Base-by-base conservation (phyloP, 1,140 invertebrate genomes). In the Cherax destructor region DNA sequence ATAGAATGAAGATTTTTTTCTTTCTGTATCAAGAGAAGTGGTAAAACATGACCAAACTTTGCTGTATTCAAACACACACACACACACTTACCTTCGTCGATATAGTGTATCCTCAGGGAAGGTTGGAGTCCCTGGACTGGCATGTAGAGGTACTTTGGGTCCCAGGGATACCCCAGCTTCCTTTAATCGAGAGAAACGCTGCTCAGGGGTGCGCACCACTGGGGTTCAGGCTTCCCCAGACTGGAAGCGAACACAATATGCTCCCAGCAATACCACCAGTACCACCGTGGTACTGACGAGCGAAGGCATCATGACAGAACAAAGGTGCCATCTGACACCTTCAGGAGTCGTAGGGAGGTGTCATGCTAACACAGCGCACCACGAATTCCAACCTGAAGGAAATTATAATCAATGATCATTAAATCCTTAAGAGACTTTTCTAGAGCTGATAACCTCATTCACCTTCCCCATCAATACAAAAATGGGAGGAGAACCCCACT, bases 141-240 rank as follows among this genome's bases (percentile, higher is more conserved):
- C 61, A 76, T 18, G 30, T 83, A 61, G 52, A 83, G 49, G 80
- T 90, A 90, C 49, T 83, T 65, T 4, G 88, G 88, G 24, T 9
- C 52, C 88, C 88, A 90, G 10, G 88, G 88, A 69, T 83, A 90
- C 18, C 88, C 88, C 18, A 90, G 80, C 16, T 83, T 11, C n/a
- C n/a, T 80, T 13, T 69, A 90, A 80, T 21, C 21, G 50, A 30
- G 61, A 24, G 80, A 90, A 90, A 10, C 52, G 80, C 4, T 18
- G 3, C 11, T 90, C 80, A 7, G 88, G 88, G 47, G 88, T 90
- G 61, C 88, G 47, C 11, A 90, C 65, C 65, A 90, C 80, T 1
- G 80, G 0, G 80, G 80, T 21, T 83, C 88, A 24, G 24, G 5
- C 4, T 18, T 65, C 13, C 6, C 47, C 61, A 65, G 13, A 4